Conservation (phyloP, 2,888 invertebrate genomes). For the Acronicta psi region DNA sequence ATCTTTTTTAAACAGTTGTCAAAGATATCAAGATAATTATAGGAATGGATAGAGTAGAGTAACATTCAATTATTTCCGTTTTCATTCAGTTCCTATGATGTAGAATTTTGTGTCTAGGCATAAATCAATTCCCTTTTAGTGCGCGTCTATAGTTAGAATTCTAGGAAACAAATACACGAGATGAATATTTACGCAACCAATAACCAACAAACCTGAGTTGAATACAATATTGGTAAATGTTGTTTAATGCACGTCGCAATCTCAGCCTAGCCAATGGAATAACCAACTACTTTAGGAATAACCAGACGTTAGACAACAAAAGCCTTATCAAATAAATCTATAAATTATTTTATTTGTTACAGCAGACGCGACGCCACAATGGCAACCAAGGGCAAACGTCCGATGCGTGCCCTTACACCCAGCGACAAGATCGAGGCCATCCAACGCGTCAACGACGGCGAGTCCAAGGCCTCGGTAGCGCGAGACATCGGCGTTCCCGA, state of each 20-base stretch:
- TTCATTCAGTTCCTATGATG: not conserved
- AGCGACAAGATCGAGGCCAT: slow-evolving; percentile 95
- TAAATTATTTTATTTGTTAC: slow-evolving; percentile 66
- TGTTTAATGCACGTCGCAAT: not conserved
- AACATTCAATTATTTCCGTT: too few relatives aligned
- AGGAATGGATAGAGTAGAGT: too few relatives aligned
- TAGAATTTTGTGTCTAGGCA: not conserved
- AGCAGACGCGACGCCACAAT: slow-evolving; percentile 84
- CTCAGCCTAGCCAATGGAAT: slow-evolving; percentile 5
- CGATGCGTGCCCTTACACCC: slow-evolving; percentile 93
- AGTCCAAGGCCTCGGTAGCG: slow-evolving; percentile 95
- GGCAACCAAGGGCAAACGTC: slow-evolving; percentile 93
- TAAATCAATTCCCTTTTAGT: slow-evolving; percentile 2
- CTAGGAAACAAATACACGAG: slow-evolving; percentile 4
- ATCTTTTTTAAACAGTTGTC: too few relatives aligned
- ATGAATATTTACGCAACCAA: slow-evolving; percentile 15
- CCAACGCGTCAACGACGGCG: slow-evolving; percentile 94
- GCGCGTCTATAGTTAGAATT: slow-evolving; percentile 2
- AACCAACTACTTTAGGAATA: slow-evolving; percentile 21
- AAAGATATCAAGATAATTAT: too few relatives aligned
- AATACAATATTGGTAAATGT: slow-evolving; percentile 14
- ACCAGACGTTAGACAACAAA: slow-evolving; percentile 14
- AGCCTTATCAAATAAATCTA: slow-evolving; percentile 9
- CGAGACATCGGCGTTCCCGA: slow-evolving; percentile 96
- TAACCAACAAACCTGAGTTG: slow-evolving; percentile 11